These are phyloP conservation scores for Mya arenaria DNA, from an alignment of 1,140 invertebrate genomes.

Conservation along the genomic window DNA sequence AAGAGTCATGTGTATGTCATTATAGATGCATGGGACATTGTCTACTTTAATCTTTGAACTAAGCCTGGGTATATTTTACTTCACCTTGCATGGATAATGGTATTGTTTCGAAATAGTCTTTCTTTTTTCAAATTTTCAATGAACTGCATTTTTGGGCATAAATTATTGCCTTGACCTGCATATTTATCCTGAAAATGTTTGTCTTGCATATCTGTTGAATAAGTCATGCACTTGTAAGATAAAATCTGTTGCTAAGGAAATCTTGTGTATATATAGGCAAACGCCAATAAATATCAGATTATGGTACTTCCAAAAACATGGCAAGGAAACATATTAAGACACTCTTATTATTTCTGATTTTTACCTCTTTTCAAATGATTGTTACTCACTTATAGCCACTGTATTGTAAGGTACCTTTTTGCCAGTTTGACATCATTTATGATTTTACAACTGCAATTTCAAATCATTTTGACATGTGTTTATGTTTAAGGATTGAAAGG, in stretches of 20 bases:
- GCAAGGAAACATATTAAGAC: background rate
- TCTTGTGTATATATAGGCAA: background rate
- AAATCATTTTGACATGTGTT: background rate
- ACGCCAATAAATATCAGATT: background rate
- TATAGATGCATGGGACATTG: background rate
- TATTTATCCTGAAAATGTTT: background rate
- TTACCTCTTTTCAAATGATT: background rate
- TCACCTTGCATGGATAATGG: background rate
- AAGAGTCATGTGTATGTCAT: background rate
- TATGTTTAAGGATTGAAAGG: conserved; percentile 57
- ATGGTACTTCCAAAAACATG: background rate
- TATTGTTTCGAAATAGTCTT: background rate
- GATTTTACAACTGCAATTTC: background rate
- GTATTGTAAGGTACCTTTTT: background rate
- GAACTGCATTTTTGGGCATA: background rate
- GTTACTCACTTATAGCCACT: background rate
- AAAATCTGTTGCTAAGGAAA: background rate
- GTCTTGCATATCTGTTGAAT: background rate
- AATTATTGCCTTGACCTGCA: background rate
- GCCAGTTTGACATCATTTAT: background rate
- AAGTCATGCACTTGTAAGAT: background rate
- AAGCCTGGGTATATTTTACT: background rate
- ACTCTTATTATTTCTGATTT: background rate
- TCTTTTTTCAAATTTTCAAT: background rate
- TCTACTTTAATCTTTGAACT: background rate